Evolutionary conservation across 2,888 invertebrate genomes (phyloP), one percentile per base, ranked within the genome.

Genomic region (Leptinotarsa rubiginosa): DNA sequence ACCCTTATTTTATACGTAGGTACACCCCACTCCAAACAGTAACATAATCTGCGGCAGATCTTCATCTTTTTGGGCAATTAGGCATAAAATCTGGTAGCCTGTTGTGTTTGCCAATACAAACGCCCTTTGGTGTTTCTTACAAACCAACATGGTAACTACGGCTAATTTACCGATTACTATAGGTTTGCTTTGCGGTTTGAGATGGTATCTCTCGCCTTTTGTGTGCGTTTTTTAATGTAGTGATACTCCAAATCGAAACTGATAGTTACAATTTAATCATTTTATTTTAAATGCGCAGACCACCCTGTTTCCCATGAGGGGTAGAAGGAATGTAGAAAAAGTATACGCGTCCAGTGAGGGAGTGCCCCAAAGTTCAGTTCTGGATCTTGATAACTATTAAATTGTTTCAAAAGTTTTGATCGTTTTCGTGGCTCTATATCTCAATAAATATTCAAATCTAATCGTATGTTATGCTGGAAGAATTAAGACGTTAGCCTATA

Each of bases 21-120:
- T 49, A 59, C 72, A 70, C 74, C 74, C 75, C 77, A 69, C 74
- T 70, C 72, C 67, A 50, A 69, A 66, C 25, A n/a, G 75, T 66
- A 72, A 74, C 75, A 78, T 78, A 78, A 79, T 78, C 74, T 62
- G 41, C 41, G 75, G 66, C 68, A 83, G 83, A 84, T 83, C 78
- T 80, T 82, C 76, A 84, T 85, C 85, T 84, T 80, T 80, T 82
- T 82, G 84, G 83, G 85, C 83, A 87, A 87, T 87, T 86, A 87
- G 82, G 86, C 84, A 86, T 82, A 85, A 87, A 82, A 85, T 77
- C 80, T 82, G 80, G 83, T 80, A 81, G 80, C 78, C 81, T 80
- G 79, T 80, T 81, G 31, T 81, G 80, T 80, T 78, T 80, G 78
- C 79, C 76, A 77, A 71, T 78, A 73, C 54, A 64, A 70, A 76